Evolutionary conservation across 2,888 invertebrate species (phyloP).

Genomic region (Lasius fuliginosus): DNA sequence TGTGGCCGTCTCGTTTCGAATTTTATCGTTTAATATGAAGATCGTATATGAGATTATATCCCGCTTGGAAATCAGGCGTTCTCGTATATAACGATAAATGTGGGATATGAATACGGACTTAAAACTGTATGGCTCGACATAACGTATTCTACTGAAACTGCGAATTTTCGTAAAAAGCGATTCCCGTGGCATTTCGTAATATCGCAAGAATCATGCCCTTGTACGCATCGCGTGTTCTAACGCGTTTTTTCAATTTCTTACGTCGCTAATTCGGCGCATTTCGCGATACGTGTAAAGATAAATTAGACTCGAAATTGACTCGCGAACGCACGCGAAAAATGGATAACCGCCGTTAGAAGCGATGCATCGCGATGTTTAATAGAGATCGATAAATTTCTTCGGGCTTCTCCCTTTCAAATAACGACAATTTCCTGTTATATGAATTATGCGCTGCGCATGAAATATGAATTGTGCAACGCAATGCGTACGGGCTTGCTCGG

Average conservation of each 20-base stretch:
- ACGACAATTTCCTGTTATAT: neutral
- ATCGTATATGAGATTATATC: slow-evolving; percentile 5
- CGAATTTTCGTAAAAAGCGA: slow-evolving; percentile 9
- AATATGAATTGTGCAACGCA: slow-evolving; percentile 36
- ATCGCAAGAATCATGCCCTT: neutral
- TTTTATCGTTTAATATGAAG: slow-evolving; percentile 19
- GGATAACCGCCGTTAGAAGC: neutral
- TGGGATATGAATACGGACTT: slow-evolving; percentile 49
- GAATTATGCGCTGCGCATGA: slow-evolving; percentile 18
- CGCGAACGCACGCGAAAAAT: neutral
- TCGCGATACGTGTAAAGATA: neutral
- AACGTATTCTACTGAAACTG: slow-evolving; percentile 12
- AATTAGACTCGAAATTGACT: neutral
- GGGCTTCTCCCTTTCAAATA: slow-evolving; percentile 5
- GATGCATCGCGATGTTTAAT: neutral
- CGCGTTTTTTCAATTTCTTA: neutral
- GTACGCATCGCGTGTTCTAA: slow-evolving; percentile 22
- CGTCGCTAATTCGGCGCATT: neutral
- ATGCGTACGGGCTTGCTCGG: slow-evolving; percentile 33
- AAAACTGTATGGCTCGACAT: slow-evolving; percentile 3
- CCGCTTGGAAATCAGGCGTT: neutral
- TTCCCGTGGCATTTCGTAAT: neutral
- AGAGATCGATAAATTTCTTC: slow-evolving; percentile 25
- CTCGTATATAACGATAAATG: slow-evolving; percentile 23
- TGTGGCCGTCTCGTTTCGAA: slow-evolving; percentile 10